Percentiles rank a stretch among this genome's conserved stretches.
Evolutionary conservation across 1,140 invertebrate species (phyloP).

Genomic region (Psix sp.): DNA sequence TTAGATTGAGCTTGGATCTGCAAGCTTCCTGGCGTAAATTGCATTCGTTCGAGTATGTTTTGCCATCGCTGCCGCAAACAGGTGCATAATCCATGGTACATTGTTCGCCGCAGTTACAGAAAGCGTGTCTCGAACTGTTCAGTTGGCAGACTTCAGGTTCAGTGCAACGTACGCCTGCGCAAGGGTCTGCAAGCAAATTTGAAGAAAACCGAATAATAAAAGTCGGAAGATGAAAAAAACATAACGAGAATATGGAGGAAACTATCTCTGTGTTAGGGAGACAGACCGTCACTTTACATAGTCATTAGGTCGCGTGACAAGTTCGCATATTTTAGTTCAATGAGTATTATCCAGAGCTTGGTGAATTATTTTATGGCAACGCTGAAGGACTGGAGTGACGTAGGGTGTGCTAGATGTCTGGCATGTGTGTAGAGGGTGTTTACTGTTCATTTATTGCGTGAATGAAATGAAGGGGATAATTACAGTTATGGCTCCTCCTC

Average conservation of each 20-base stretch:
- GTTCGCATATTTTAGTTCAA: conserved; percentile 11
- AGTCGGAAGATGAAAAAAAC: neutral
- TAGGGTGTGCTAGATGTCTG: no score
- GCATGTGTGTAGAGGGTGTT: no score
- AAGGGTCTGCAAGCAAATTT: conserved; percentile 85
- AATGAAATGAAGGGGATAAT: neutral
- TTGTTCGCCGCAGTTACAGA: conserved; percentile 87
- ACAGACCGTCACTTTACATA: neutral
- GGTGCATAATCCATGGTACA: conserved; percentile 88
- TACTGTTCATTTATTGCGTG: conserved; percentile 1
- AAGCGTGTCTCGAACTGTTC: conserved; percentile 85
- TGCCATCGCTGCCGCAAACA: conserved; percentile 90
- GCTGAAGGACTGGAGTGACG: neutral
- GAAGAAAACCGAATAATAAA: neutral
- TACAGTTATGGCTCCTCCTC: neutral
- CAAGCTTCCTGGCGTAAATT: conserved; percentile 86
- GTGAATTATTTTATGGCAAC: conserved; percentile 9
- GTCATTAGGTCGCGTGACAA: conserved; percentile 15
- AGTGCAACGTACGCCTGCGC: conserved; percentile 84
- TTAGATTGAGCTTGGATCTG: conserved; percentile 82
- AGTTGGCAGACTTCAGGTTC: conserved; percentile 90
- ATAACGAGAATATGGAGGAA: neutral
- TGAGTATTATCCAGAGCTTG: neutral
- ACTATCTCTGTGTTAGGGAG: no score
- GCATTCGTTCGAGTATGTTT: conserved; percentile 92